phyloP scores from a whole-genome alignment of 1,140 invertebrate genomes.

The Trichoplusia ni region DNA sequence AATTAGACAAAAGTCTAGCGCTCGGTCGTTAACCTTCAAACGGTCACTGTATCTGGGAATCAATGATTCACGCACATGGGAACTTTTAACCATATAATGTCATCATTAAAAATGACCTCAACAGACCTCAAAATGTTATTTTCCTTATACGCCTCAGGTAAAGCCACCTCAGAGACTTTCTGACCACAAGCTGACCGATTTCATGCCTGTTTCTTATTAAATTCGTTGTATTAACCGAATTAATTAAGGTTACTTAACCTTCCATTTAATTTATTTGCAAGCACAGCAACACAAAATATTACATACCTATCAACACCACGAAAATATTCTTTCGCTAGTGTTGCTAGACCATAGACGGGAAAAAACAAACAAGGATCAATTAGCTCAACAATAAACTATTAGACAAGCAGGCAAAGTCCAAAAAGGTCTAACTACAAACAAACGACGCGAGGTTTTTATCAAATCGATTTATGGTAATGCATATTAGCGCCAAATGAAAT shows the following conservation, averaged over 20 bases:
- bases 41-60: constrained; percentile 19
- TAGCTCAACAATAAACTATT: no score
- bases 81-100: background rate
- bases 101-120: constrained; percentile 6
- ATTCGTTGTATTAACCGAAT: background rate
- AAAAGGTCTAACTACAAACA: background rate
- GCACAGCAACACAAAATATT: no score
- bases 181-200: constrained; percentile 20
- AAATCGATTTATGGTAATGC: constrained; percentile 16
- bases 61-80: constrained; percentile 13
- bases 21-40: constrained; percentile 33
- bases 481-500: constrained; percentile 23
- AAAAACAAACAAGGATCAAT: background rate
- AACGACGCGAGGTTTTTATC: background rate
- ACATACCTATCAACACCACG: no score
- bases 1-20: constrained; percentile 25
- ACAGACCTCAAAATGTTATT: background rate
- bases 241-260: no score
- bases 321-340: no score
- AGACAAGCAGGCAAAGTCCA: no score
- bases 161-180: background rate
- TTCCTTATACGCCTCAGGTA: background rate
- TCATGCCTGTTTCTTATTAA: constrained; percentile 6
- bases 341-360: no score
- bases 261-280: no score